These are phyloP conservation scores for Danaus chrysippus DNA, from an alignment of 2,888 invertebrate species.

Conservation along the genomic window DNA sequence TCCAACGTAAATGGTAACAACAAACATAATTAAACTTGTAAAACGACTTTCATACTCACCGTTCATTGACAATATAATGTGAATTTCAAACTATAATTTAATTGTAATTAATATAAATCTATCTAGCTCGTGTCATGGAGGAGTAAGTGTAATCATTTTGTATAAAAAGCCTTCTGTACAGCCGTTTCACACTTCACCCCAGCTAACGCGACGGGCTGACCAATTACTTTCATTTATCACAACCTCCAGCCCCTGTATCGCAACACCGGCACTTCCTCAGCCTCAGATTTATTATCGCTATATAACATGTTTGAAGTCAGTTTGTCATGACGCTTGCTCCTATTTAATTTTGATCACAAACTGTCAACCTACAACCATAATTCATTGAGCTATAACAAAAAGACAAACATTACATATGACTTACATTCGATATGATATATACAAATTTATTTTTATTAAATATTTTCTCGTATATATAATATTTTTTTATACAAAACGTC, in stretches of 20 bases:
- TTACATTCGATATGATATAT: too few relatives aligned
- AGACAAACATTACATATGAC: too few relatives aligned
- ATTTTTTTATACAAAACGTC: not conserved
- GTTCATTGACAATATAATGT: not conserved
- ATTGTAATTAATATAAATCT: not conserved
- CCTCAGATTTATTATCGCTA: conserved; percentile 22
- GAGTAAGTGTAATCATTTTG: not conserved
- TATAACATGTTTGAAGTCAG: conserved; percentile 21
- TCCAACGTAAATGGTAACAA: conserved; percentile 10
- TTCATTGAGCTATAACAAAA: too few relatives aligned
- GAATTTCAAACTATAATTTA: not conserved
- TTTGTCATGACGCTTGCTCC: conserved; percentile 15
- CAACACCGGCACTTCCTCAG: conserved; percentile 28
- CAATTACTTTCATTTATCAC: conserved; percentile 52
- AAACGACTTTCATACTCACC: not conserved
- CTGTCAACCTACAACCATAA: too few relatives aligned
- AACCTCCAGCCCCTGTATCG: conserved; percentile 44
- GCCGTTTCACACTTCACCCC: conserved; percentile 31
- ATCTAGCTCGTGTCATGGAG: too few relatives aligned
- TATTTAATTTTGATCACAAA: too few relatives aligned
- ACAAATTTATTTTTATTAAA: too few relatives aligned
- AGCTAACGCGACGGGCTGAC: conserved; percentile 50
- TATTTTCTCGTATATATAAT: not conserved
- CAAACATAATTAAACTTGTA: conserved; percentile 9
- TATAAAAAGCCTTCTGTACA: conserved; percentile 10